Evolutionary conservation across 2,888 invertebrate species (phyloP).

Genomic region (Polydrusus cervinus): DNA sequence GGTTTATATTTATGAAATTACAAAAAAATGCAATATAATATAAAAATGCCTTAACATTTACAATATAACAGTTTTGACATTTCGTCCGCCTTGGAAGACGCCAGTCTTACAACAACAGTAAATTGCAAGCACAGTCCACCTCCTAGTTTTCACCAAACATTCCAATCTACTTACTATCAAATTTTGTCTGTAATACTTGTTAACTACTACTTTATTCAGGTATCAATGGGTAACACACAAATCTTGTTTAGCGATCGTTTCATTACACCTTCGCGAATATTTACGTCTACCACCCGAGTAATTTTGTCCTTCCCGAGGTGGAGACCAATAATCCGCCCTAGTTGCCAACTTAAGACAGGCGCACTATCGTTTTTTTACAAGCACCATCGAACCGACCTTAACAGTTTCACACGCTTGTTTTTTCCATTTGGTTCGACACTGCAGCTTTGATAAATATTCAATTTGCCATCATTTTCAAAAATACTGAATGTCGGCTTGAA

Average conservation of each 20-base stretch:
- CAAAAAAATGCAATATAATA: too few relatives aligned
- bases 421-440: constrained; percentile 51
- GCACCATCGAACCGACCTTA: background rate
- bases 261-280: constrained; percentile 32
- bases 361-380: constrained; percentile 44
- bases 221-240: constrained; percentile 41
- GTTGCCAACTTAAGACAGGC: constrained; percentile 49
- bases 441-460: constrained; percentile 54
- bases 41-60: too few relatives aligned
- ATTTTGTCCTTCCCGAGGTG: constrained; percentile 54
- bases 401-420: background rate
- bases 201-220: background rate
- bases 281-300: constrained; percentile 47
- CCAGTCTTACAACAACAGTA: too few relatives aligned
- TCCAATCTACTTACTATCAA: too few relatives aligned
- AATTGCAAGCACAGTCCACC: too few relatives aligned
- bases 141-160: too few relatives aligned
- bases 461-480: constrained; percentile 52
- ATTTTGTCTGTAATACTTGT: background rate
- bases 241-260: constrained; percentile 40
- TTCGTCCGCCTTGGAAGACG: too few relatives aligned
- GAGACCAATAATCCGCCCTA: constrained; percentile 46
- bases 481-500: constrained; percentile 43
- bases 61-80: too few relatives aligned
- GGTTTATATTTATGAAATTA: too few relatives aligned